Evolutionary conservation across 2,797 vertebrate genomes (phyloP), one percentile per base, ranked within the genome.

Genomic region (Gymnothorax javanicus): DNA sequence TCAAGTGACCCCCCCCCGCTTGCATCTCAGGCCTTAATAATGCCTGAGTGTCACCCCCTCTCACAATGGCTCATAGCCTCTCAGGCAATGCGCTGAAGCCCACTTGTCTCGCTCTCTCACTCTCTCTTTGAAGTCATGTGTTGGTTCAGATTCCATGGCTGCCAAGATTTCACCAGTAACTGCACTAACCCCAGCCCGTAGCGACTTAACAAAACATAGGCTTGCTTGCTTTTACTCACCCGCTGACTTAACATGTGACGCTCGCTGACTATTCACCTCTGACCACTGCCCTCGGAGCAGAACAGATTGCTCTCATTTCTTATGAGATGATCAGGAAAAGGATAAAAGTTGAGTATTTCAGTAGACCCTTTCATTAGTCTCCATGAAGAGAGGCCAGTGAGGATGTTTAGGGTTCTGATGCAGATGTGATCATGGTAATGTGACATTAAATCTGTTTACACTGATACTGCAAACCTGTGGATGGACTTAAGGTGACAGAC

Each of bases 61-160:
- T 50, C 50, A 11, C 43, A 43, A 52, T 50, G 43, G 43, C 15
- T 3, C 11, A 62, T 62, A 25, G 7, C 59, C 27, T 56, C 60
- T 54, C 57, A 25, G n/a, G 50, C 73, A 58, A 27, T 52, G 9
- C 17, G 50, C 12, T 69, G 27, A 12, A 12, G 15, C 17, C 8
- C 13, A 11, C 13, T 11, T 43, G 25, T 58, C 43, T 85, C 27
- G 81, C 50, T 83, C 4, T 88, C 27, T 87, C 50, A 89, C 52
- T 91, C 25, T 84, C 15, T 87, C n/a, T 90, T 33, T 85, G 15
- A 54, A 54, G 50, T 52, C 75, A 54, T 79, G 75, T 54, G 50
- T 52, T 13, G 75, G 43, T 79, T 79, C 73, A 77, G 33, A 79
- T 43, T 54, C 75, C 43, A 79, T 79, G 75, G 50, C 75, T 54